Evolutionary conservation across 37 sponge, comb jelly and placozoan species (phyloP).

Genomic region (Bolinopsis microptera): DNA sequence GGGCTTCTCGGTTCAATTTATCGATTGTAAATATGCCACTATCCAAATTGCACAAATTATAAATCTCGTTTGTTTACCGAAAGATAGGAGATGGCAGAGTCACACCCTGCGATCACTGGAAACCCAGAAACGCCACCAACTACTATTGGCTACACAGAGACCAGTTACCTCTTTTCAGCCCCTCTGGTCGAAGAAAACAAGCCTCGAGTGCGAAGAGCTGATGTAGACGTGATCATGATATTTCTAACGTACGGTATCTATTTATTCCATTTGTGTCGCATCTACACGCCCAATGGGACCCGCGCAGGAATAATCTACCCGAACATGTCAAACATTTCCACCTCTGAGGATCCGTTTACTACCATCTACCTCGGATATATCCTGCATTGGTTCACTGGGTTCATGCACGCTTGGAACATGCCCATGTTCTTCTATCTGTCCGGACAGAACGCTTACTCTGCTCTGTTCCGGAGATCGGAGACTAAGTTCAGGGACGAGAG

Average conservation of each 20-base stretch:
- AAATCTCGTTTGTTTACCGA: too few relatives aligned
- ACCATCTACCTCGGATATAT: neutral
- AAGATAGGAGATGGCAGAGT: too few relatives aligned
- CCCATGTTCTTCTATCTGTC: constrained; percentile 4
- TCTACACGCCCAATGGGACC: neutral
- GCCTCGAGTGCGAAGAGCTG: neutral
- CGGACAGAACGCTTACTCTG: neutral
- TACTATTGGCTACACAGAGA: too few relatives aligned
- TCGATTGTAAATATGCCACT: too few relatives aligned
- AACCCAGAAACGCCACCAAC: too few relatives aligned
- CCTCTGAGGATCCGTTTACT: neutral
- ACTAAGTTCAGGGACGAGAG: neutral
- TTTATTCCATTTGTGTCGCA: neutral
- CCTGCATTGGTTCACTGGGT: neutral
- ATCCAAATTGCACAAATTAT: too few relatives aligned
- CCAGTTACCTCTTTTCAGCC: too few relatives aligned
- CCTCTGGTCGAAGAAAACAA: neutral
- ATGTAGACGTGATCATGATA: constrained; percentile 22
- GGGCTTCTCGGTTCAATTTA: too few relatives aligned
- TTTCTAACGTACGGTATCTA: neutral
- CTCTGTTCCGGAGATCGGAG: neutral
- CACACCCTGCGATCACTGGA: too few relatives aligned
- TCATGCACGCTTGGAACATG: neutral
- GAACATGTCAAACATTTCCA: neutral
- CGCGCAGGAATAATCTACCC: neutral